Base-by-base conservation (phyloP, 2,113 vertebrate genomes). In the Toxotes chatareus region DNA sequence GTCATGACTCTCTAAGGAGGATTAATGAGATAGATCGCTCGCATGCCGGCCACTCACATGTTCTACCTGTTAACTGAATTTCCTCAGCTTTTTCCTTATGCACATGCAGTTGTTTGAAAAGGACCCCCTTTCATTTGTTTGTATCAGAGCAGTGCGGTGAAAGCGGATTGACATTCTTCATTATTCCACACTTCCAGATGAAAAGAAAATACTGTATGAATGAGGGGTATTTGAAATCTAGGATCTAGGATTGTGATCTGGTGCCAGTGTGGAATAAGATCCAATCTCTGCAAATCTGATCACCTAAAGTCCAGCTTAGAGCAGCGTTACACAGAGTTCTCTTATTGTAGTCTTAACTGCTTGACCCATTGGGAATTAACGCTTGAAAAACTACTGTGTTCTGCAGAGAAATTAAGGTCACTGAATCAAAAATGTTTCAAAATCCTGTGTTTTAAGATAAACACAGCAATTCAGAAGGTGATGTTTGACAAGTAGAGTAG, bases 1-100 rank as follows among this genome's bases (percentile, higher is more conserved):
- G 80, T 90, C 85, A 77, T 76, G 79, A 80, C 79, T 91, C 85
- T 86, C 60, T 65, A 42, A 68, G 59, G 79, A 27, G 72, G 82
- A 91, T 89, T 90, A 91, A 83, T 62, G 67, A 90, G 87, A 85
- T 74, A n/a, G 81, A 85, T 83, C 80, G 57, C 79, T 89, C 74
- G 36, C 82, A 82, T 42, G 17, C 78, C 46, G 72, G 44, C 76
- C 76, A 38, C 79, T 91, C 86, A 80, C 76, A 80, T 89, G 67
- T 85, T 85, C 56, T 61, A 73, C 75, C 80, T 69, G 67, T 77
- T 27, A 69, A 75, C 56, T 47, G 17, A 63, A 79, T 42, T 86
- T 36, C 38, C 46, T n/a, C 47, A 0, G 36, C 10, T 70, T 73
- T 74, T 63, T n/a, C 60, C 40, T 82, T 47, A 57, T 57, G 32